These are phyloP conservation scores for Gallinago media DNA, from an alignment of 2,113 vertebrate species.

Conservation along the genomic window DNA sequence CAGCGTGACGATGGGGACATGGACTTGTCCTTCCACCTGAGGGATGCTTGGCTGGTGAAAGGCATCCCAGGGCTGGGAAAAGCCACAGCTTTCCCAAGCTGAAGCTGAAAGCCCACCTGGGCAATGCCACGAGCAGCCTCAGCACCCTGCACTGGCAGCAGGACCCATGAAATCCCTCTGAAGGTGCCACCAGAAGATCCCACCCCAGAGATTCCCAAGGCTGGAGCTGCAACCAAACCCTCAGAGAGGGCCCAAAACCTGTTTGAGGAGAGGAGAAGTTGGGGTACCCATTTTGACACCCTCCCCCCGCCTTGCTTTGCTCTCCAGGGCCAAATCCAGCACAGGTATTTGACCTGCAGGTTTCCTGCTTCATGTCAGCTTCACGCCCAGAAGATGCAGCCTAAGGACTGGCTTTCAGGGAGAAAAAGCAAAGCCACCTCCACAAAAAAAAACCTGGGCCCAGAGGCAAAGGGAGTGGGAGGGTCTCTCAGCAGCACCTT, in stretches of 20 bases:
- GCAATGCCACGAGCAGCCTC: too few relatives aligned
- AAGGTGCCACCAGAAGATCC: neutral
- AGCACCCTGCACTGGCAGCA: neutral
- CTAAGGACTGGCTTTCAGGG: neutral
- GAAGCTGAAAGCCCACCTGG: neutral
- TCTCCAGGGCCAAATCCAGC: neutral
- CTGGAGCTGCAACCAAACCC: neutral
- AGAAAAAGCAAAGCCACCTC: neutral
- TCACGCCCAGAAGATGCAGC: neutral
- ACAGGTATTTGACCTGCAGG: neutral
- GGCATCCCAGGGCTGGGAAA: accelerated
- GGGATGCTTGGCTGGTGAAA: accelerated
- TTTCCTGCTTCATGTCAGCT: neutral
- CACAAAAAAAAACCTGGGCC: neutral
- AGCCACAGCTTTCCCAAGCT: accelerated
- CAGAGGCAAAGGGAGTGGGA: neutral
- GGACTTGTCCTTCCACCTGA: accelerated
- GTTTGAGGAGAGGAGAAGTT: neutral
- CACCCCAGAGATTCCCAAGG: neutral
- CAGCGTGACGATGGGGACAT: accelerated
- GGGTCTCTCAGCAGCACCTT: neutral
- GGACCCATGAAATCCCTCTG: neutral
- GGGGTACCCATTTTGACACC: neutral
- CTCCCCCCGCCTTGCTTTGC: neutral
- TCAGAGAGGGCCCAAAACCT: neutral